Evolutionary conservation across 2,113 vertebrate genomes (phyloP).

Genomic region (Paracanthobrama guichenoti): DNA sequence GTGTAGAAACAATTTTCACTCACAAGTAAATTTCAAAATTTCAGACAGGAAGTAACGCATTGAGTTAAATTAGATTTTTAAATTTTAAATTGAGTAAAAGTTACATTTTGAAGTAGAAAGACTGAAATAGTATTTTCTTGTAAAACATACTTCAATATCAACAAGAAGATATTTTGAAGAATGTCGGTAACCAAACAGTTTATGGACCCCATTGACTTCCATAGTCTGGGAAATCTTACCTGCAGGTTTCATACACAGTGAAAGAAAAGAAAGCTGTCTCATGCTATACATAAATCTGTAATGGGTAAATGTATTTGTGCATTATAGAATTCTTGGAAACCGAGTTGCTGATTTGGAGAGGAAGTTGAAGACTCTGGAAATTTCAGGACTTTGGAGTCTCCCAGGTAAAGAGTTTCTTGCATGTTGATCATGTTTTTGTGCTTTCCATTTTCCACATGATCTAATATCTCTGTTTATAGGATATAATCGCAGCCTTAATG

Average conservation of each 20-base stretch:
- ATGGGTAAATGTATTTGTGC: background rate
- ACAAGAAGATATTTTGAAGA: too few species aligned
- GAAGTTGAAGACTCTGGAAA: constrained; percentile 92
- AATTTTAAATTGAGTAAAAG: too few species aligned
- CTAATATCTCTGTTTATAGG: background rate
- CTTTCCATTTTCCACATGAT: background rate
- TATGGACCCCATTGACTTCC: too few species aligned
- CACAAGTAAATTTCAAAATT: background rate
- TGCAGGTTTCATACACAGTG: background rate
- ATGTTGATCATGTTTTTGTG: background rate
- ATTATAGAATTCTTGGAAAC: constrained; percentile 89
- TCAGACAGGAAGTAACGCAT: background rate
- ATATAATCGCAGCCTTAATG: background rate
- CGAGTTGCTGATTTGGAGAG: constrained; percentile 93
- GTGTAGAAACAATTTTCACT: background rate
- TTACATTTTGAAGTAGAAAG: too few species aligned
- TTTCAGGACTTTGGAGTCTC: constrained; percentile 95
- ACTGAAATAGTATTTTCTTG: too few species aligned
- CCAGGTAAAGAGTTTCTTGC: constrained; percentile 80
- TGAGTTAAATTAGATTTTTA: too few species aligned
- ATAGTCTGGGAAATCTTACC: too few species aligned
- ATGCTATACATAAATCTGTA: background rate
- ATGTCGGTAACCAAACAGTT: too few species aligned
- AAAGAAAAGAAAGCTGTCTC: background rate
- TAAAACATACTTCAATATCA: too few species aligned